Conservation (phyloP, 2,797 vertebrate species). For the Simalia tracyae region DNA sequence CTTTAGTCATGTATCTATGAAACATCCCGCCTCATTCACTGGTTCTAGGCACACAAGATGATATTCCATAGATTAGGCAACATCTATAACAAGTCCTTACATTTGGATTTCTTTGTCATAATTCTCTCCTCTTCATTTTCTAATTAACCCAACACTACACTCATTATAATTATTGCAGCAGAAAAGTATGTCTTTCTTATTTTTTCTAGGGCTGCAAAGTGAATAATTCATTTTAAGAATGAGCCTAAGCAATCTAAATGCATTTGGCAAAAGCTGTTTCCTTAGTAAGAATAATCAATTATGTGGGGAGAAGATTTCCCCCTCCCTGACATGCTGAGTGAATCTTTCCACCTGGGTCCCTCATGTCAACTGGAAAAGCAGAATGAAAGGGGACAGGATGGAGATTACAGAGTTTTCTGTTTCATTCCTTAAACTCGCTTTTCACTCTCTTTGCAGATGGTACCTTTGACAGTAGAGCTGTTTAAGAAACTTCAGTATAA, state of each 20-base stretch:
- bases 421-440: slow-evolving; percentile 41
- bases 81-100: slow-evolving; percentile 70
- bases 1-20: slow-evolving; percentile 9
- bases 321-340: slow-evolving; percentile 24
- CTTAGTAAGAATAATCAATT: slow-evolving; percentile 67
- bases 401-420: slow-evolving; percentile 53
- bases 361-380: slow-evolving; percentile 53
- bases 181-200: slow-evolving; percentile 29
- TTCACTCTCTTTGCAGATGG: slow-evolving; percentile 46
- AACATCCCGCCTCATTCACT: not conserved
- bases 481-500: slow-evolving; percentile 30
- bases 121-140: slow-evolving; percentile 65
- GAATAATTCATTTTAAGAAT: slow-evolving; percentile 44
- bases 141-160: slow-evolving; percentile 65
- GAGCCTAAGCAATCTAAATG: slow-evolving; percentile 45
- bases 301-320: slow-evolving; percentile 33
- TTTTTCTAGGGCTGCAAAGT: not conserved
- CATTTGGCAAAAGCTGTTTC: slow-evolving; percentile 52
- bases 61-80: slow-evolving; percentile 58
- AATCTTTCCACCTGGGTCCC: slow-evolving; percentile 64
- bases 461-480: not conserved
- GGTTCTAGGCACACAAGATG: slow-evolving; percentile 31
- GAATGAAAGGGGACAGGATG: slow-evolving; percentile 64
- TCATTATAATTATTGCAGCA: slow-evolving; percentile 65
- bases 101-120: slow-evolving; percentile 70